These are phyloP conservation scores for Ibidorhyncha struthersii DNA, from an alignment of 2,113 vertebrate species.

Conservation along the genomic window DNA sequence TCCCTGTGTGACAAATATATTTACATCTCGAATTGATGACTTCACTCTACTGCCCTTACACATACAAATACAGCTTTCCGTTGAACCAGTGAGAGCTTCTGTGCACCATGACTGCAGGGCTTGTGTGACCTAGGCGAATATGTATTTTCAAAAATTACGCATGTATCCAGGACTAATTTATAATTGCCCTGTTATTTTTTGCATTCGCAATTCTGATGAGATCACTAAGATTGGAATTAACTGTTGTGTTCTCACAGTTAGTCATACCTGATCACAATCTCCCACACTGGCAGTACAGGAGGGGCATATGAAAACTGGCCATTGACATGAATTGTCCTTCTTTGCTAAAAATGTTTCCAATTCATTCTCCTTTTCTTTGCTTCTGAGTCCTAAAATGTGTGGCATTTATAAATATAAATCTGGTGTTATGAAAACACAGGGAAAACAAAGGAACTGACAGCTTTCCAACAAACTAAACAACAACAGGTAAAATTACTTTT, in stretches of 20 bases:
- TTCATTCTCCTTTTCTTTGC: neutral
- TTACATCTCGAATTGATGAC: neutral
- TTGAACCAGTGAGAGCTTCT: neutral
- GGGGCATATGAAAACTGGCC: neutral
- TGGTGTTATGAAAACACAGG: neutral
- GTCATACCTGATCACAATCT: neutral
- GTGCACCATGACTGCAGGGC: neutral
- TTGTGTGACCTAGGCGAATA: neutral
- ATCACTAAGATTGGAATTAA: neutral
- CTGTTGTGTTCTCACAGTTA: neutral
- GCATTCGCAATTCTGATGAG: neutral
- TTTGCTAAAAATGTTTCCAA: neutral
- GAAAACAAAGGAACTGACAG: neutral
- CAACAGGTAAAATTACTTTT: neutral
- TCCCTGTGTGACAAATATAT: neutral
- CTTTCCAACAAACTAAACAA: neutral
- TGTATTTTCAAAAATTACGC: neutral
- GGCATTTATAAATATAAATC: neutral
- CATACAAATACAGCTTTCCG: neutral
- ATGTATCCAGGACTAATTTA: neutral
- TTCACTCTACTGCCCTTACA: neutral
- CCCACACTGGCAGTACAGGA: neutral
- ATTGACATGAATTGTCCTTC: neutral
- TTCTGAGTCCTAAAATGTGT: neutral
- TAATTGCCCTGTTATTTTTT: neutral